phyloP scores from a whole-genome alignment of 2,797 vertebrate genomes.

The Gastrophryne carolinensis region DNA sequence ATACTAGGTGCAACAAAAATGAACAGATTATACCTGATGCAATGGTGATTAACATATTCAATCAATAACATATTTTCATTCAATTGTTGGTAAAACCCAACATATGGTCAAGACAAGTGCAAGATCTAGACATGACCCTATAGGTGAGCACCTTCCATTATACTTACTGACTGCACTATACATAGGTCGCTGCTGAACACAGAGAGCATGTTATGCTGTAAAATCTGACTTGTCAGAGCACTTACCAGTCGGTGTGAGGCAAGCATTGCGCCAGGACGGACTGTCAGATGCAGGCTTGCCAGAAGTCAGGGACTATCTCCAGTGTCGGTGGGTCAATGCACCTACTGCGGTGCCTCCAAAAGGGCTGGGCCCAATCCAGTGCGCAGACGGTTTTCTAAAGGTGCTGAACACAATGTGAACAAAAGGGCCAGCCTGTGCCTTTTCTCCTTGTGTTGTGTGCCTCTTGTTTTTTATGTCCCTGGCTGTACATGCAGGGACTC shows the following conservation, averaged over 20 bases:
- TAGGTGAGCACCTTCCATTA: background rate
- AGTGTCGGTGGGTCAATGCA: constrained; percentile 30
- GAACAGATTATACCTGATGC: background rate
- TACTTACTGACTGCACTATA: background rate
- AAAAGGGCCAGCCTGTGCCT: constrained; percentile 46
- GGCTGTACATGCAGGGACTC: constrained; percentile 42
- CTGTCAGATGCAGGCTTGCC: constrained; percentile 1
- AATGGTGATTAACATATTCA: background rate
- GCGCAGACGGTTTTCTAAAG: constrained; percentile 36
- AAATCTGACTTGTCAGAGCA: background rate
- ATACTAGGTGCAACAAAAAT: background rate
- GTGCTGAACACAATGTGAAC: constrained; percentile 48
- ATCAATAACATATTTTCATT: too few species aligned
- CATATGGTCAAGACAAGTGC: background rate
- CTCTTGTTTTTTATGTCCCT: constrained; percentile 46
- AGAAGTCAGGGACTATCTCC: constrained; percentile 10
- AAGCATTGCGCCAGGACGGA: constrained; percentile 10
- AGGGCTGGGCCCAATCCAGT: constrained; percentile 34
- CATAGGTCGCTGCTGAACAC: background rate
- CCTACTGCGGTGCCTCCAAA: constrained; percentile 12
- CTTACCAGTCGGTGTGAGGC: constrained; percentile 43
- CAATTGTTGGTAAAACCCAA: background rate
- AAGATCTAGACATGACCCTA: background rate
- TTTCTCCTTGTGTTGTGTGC: constrained; percentile 14
- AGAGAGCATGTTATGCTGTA: background rate